phyloP scores from a whole-genome alignment of 2,888 invertebrate species.

The Germaria angustata region DNA sequence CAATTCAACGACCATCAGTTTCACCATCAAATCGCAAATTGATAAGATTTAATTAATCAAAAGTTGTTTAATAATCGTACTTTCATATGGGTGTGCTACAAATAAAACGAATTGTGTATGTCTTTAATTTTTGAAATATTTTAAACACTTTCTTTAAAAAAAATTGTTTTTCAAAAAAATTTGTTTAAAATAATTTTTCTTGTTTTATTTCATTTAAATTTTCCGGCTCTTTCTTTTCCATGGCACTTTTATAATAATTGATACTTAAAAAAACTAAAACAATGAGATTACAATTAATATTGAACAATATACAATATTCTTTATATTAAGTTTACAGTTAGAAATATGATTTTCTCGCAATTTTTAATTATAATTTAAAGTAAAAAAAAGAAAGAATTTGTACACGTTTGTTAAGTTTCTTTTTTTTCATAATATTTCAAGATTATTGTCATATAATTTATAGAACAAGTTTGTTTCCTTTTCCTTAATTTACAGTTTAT shows the following conservation, averaged over 20 bases:
- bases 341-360: slow-evolving; percentile 27
- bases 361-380: slow-evolving; percentile 8
- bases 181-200: slow-evolving; percentile 42
- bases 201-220: slow-evolving; percentile 57
- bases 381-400: slow-evolving; percentile 39
- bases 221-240: slow-evolving; percentile 69
- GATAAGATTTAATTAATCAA: background rate
- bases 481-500: slow-evolving; percentile 48
- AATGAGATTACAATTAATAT: slow-evolving; percentile 74
- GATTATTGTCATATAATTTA: slow-evolving; percentile 62
- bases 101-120: slow-evolving; percentile 49
- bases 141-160: slow-evolving; percentile 46
- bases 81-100: background rate
- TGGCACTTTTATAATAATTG: slow-evolving; percentile 74
- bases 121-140: slow-evolving; percentile 62
- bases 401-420: slow-evolving; percentile 50
- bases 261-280: slow-evolving; percentile 70
- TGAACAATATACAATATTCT: slow-evolving; percentile 49
- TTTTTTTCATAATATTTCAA: slow-evolving; percentile 45
- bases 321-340: background rate
- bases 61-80: background rate
- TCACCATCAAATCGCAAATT: background rate
- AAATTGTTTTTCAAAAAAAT: slow-evolving; percentile 9
- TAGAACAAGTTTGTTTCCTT: slow-evolving; percentile 11
- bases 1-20: background rate